phyloP scores from a whole-genome alignment of 2,888 invertebrate genomes.

The Liodrosophila aerea region DNA sequence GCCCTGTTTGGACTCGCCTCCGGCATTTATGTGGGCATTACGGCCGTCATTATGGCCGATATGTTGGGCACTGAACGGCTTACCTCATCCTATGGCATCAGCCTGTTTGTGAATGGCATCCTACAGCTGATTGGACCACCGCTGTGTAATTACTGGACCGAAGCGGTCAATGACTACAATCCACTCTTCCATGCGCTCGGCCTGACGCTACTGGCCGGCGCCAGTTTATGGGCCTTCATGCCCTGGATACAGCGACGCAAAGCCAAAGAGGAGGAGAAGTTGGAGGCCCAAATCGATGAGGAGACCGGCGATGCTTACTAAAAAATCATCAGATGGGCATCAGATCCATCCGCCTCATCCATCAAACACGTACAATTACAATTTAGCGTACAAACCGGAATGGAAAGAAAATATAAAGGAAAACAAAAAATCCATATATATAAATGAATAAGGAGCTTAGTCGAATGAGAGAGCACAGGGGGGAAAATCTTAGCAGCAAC shows the following conservation, averaged over 20 bases:
- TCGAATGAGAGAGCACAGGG: not conserved
- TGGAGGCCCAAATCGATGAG: constrained; percentile 60
- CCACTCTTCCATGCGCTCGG: constrained; percentile 90
- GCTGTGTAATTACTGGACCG: constrained; percentile 89
- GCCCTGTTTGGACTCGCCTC: constrained; percentile 91
- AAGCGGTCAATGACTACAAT: constrained; percentile 86
- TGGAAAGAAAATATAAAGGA: too few species aligned
- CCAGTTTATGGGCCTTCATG: constrained; percentile 89
- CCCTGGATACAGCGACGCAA: constrained; percentile 85
- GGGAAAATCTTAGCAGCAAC: not conserved
- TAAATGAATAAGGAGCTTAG: not conserved
- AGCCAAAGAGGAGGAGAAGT: constrained; percentile 63
- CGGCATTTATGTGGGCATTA: constrained; percentile 92
- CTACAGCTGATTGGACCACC: constrained; percentile 92
- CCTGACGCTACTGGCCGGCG: constrained; percentile 87
- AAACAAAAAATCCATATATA: too few species aligned
- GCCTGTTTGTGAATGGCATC: constrained; percentile 92
- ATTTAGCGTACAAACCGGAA: constrained; percentile 59
- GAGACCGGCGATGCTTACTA: constrained; percentile 56
- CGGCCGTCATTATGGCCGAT: constrained; percentile 94
- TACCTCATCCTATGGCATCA: constrained; percentile 93
- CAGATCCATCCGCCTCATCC: constrained; percentile 9
- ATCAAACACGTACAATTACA: constrained; percentile 63
- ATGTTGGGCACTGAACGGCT: constrained; percentile 92
- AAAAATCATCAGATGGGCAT: not conserved